Evolutionary conservation across 2,797 vertebrate genomes (phyloP).

Genomic region (Heterohyrax brucei): DNA sequence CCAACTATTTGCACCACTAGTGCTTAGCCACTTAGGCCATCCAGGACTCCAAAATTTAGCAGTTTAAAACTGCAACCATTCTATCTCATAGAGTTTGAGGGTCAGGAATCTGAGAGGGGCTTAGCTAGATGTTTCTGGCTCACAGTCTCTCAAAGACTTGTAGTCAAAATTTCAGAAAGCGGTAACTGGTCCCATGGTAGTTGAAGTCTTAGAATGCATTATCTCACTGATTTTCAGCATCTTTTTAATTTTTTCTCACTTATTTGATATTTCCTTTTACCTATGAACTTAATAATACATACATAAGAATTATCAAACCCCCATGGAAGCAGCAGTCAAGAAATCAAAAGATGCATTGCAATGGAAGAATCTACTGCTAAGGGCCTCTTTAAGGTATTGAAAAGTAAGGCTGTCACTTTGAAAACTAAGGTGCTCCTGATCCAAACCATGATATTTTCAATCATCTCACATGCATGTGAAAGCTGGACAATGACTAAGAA

Average conservation of each 20-base stretch:
- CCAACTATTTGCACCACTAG: too few species aligned
- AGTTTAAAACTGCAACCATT: not conserved
- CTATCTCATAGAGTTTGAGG: not conserved
- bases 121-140: not conserved
- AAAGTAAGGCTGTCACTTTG: too few species aligned
- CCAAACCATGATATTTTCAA: too few species aligned
- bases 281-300: not conserved
- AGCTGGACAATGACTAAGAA: too few species aligned
- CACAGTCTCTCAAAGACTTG: not conserved
- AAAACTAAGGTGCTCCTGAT: too few species aligned
- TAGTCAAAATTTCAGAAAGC: not conserved
- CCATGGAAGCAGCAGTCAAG: too few species aligned
- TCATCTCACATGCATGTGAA: too few species aligned
- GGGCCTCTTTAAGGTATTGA: too few species aligned
- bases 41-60: not conserved
- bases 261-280: not conserved
- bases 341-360: too few species aligned
- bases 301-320: not conserved
- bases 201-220: not conserved
- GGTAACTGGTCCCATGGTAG: not conserved
- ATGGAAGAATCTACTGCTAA: too few species aligned
- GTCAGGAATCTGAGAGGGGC: not conserved
- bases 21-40: not conserved
- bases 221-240: not conserved
- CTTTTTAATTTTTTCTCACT: not conserved